phyloP scores from a whole-genome alignment of 37 sponge, comb jelly and placozoan species.

The Lycopodina hypogea region DNA sequence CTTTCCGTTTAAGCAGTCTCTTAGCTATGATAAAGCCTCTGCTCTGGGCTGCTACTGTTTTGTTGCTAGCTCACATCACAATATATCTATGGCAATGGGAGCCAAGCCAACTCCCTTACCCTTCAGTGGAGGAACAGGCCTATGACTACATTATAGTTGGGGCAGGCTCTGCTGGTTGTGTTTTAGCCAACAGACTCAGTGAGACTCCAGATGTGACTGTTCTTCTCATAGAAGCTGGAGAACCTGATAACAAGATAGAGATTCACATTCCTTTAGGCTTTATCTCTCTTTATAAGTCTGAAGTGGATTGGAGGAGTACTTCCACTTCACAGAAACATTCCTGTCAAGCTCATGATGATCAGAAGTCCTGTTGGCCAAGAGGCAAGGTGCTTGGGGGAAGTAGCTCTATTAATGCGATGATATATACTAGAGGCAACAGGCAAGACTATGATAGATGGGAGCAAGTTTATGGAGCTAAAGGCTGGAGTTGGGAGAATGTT shows the following conservation, averaged over 20 bases:
- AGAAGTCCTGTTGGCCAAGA: slow-evolving; percentile 51
- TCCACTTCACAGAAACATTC: slow-evolving; percentile 57
- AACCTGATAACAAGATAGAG: slow-evolving; percentile 40
- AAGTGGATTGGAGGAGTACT: slow-evolving; percentile 72
- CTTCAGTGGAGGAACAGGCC: too few relatives aligned
- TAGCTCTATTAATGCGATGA: slow-evolving; percentile 78
- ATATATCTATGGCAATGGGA: too few relatives aligned
- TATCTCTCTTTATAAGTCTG: slow-evolving; percentile 21
- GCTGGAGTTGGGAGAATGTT: slow-evolving; percentile 76
- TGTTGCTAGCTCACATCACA: too few relatives aligned
- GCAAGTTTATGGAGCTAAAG: slow-evolving; percentile 66
- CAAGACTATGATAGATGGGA: slow-evolving; percentile 85
- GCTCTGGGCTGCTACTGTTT: too few relatives aligned
- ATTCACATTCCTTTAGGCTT: slow-evolving; percentile 52
- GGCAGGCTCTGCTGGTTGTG: slow-evolving; percentile 91
- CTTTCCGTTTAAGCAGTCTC: too few relatives aligned
- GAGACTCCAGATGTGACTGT: slow-evolving; percentile 65
- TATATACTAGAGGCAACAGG: slow-evolving; percentile 77
- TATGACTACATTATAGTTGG: too few relatives aligned
- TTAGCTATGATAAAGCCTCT: too few relatives aligned
- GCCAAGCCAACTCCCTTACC: too few relatives aligned
- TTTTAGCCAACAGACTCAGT: slow-evolving; percentile 79
- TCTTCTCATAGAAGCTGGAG: slow-evolving; percentile 79
- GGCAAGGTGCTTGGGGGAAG: slow-evolving; percentile 84
- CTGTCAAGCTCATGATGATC: not conserved